Conservation (phyloP, 2,888 invertebrate species). For the Noctuana brunneofusca region DNA sequence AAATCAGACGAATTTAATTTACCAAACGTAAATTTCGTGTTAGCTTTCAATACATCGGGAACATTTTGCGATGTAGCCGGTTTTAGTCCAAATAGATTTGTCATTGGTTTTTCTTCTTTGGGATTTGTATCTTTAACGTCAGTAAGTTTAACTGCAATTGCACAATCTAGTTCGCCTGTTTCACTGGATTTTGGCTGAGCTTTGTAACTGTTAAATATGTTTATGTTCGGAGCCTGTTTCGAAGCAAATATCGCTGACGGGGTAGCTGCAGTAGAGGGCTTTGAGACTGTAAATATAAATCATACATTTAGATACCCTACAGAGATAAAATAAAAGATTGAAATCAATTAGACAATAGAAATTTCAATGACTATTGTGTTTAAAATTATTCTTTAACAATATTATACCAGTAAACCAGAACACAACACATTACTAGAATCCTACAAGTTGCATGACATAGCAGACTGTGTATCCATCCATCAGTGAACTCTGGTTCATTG, state of each 20-base stretch:
- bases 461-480: no score
- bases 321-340: background rate
- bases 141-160: conserved; percentile 1
- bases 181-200: conserved; percentile 55
- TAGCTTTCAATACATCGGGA: conserved; percentile 53
- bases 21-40: conserved; percentile 42
- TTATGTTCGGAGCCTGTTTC: conserved; percentile 61
- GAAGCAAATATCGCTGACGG: conserved; percentile 54
- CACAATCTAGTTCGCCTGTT: conserved; percentile 63
- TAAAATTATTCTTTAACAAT: no score
- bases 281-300: conserved; percentile 42
- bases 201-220: conserved; percentile 51
- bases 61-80: conserved; percentile 50
- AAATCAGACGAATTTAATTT: conserved; percentile 47
- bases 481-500: no score
- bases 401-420: no score
- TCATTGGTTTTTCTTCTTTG: conserved; percentile 55
- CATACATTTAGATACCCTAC: background rate
- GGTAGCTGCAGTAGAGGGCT: conserved; percentile 45
- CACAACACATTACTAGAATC: no score
- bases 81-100: conserved; percentile 59
- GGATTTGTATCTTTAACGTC: conserved; percentile 41
- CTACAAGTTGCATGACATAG: no score
- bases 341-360: background rate
- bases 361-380: no score